A percentile compares a stretch with the other conserved stretches of the same genome.
These are phyloP conservation scores for Drosophila paulistorum DNA, from an alignment of 1,140 invertebrate species.

Conservation along the genomic window DNA sequence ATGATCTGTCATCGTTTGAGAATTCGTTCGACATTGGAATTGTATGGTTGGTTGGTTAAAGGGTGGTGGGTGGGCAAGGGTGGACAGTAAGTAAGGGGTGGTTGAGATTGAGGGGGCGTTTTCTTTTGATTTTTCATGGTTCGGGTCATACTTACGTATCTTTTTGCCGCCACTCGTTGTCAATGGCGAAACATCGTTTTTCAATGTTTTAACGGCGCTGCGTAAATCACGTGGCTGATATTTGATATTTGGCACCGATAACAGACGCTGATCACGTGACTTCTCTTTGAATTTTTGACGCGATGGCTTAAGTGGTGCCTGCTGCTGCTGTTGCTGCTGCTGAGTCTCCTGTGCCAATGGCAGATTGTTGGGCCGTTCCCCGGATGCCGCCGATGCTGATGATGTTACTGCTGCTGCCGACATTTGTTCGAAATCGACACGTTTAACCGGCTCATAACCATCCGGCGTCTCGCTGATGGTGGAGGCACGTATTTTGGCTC, in stretches of 20 bases:
- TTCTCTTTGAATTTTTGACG: constrained; percentile 86
- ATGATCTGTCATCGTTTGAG: not conserved
- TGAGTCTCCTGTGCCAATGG: constrained; percentile 47
- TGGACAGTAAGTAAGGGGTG: not conserved
- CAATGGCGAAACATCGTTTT: constrained; percentile 83
- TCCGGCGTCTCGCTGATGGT: constrained; percentile 49
- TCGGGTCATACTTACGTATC: constrained; percentile 91
- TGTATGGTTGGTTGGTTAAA: not conserved
- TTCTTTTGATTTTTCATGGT: constrained; percentile 23
- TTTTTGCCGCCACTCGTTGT: constrained; percentile 88
- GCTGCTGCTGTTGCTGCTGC: constrained; percentile 16
- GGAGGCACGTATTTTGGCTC: constrained; percentile 42
- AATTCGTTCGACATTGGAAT: not conserved
- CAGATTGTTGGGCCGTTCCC: constrained; percentile 68
- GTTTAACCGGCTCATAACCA: constrained; percentile 18
- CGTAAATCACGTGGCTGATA: constrained; percentile 83
- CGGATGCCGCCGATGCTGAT: constrained; percentile 22
- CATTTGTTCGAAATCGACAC: constrained; percentile 49
- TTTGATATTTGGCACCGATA: constrained; percentile 91
- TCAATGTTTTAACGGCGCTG: constrained; percentile 47
- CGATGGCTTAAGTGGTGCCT: constrained; percentile 85
- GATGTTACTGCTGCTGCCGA: constrained; percentile 58
- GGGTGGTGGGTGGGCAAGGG: not conserved
- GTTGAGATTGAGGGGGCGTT: not conserved
- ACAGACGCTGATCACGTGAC: constrained; percentile 86